Conservation (phyloP, 2,888 invertebrate genomes). For the Spicauda simplicius region DNA sequence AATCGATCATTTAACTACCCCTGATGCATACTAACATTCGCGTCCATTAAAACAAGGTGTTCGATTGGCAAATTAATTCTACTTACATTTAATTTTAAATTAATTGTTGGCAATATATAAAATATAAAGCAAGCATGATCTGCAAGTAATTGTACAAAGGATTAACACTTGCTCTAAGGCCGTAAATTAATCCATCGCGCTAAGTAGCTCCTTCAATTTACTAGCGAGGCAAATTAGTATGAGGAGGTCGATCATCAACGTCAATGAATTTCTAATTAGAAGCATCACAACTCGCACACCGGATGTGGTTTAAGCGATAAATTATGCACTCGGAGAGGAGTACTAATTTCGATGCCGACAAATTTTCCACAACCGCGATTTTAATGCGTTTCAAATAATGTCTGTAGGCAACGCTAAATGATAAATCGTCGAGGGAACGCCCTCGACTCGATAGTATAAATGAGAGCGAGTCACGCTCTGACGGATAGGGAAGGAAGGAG, state of each 20-base stretch:
- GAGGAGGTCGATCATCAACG: conserved; percentile 59
- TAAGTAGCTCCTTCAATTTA: conserved; percentile 7
- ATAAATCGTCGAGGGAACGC: conserved; percentile 83
- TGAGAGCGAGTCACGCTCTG: conserved; percentile 65
- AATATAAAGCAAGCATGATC: neutral
- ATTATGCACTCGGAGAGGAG: conserved; percentile 78
- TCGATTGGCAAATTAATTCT: neutral
- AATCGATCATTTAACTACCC: too few relatives aligned
- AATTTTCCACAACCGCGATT: conserved; percentile 83
- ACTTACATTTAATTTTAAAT: neutral
- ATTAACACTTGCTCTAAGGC: too few relatives aligned
- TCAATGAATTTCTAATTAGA: conserved; percentile 77
- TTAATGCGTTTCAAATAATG: conserved; percentile 85
- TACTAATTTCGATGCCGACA: conserved; percentile 84
- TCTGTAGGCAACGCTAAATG: conserved; percentile 84
- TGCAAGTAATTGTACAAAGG: neutral
- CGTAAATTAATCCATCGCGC: too few relatives aligned
- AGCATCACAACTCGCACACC: conserved; percentile 60
- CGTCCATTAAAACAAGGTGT: neutral
- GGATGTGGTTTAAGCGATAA: conserved; percentile 76
- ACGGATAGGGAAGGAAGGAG: conserved; percentile 62
- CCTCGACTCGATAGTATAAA: conserved; percentile 75
- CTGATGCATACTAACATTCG: too few relatives aligned
- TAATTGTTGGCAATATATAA: neutral
- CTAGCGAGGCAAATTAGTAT: conserved; percentile 36